Evolutionary conservation across 2,888 invertebrate genomes (phyloP), one percentile per base, ranked within the genome.

Genomic region (Ischnura elegans): DNA sequence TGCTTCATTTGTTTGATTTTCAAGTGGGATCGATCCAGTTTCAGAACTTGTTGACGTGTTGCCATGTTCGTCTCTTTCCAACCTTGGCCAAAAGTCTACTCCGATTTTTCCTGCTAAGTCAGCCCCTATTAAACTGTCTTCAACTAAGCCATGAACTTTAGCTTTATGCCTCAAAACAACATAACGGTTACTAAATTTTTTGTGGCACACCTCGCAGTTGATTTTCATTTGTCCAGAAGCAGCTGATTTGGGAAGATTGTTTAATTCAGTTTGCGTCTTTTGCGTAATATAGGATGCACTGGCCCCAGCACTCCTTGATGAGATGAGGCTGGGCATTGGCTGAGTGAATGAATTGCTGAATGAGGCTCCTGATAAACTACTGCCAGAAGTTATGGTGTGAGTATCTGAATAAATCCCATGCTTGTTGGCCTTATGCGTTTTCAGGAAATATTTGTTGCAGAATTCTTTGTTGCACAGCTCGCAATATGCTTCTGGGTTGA

Each of bases 401-500:
- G 95, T 95, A 93, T 97, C 97, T 94, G 97, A 97, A 95, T 98
- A 98, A 95, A 99, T 99, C 47, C 99, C 99, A 96, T 99, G 99
- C 95, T 99, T 99, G 96, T 99, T 99, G 55, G 99, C 99, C 96
- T 99, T 99, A 96, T 99, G 99, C 94, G 99, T 99, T 96, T 99
- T 99, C 46, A 99, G 97, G 96, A 99, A 99, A 96, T 99, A 99
- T 96, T 99, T 99, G 97, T 99, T 99, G 96, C 99, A 99, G 96
- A 99, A 99, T 96, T 99, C 99, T 96, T 99, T 99, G 96, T 99
- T 99, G 97, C 99, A 99, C 94, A 99, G 97, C 95, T 99, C 99
- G 96, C 99, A 99, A 96, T 98, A 99, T 36, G 99, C 99, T 96
- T 99, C 99, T 1, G 98, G 99, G 96, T 99, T 99, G 96, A 99